phyloP scores from a whole-genome alignment of 2,113 vertebrate species.

The Megaleporinus macrocephalus region DNA sequence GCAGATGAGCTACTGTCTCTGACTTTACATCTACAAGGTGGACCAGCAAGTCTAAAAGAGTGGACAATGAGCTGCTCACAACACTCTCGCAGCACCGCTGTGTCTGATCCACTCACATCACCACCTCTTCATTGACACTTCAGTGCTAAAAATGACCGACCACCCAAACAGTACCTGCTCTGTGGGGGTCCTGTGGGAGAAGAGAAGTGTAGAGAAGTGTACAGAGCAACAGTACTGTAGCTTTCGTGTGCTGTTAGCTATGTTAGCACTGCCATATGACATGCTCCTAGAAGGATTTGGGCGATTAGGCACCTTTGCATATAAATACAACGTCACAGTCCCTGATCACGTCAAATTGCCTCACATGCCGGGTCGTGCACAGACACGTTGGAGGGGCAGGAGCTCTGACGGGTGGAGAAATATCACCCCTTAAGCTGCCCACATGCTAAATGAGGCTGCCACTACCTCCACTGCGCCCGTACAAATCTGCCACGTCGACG shows the following conservation, averaged over 20 bases:
- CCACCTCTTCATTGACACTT: no score
- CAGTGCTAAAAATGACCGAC: no score
- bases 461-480: background rate
- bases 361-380: slow-evolving; percentile 32
- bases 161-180: no score
- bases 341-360: slow-evolving; percentile 60
- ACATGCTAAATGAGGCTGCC: background rate
- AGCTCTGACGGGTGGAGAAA: background rate
- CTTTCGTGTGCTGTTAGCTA: background rate
- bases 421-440: background rate
- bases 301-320: slow-evolving; percentile 71
- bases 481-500: background rate
- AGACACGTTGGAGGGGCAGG: background rate
- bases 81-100: no score
- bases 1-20: no score
- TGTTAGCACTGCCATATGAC: background rate
- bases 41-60: no score
- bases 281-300: slow-evolving; percentile 48
- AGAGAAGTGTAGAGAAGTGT: no score
- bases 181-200: no score
- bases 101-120: no score
- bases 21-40: no score
- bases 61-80: no score
- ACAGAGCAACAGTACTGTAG: no score
- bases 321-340: slow-evolving; percentile 69